These are phyloP conservation scores for Synaphobranchus kaupii DNA, from an alignment of 2,797 vertebrate genomes.

Conservation along the genomic window DNA sequence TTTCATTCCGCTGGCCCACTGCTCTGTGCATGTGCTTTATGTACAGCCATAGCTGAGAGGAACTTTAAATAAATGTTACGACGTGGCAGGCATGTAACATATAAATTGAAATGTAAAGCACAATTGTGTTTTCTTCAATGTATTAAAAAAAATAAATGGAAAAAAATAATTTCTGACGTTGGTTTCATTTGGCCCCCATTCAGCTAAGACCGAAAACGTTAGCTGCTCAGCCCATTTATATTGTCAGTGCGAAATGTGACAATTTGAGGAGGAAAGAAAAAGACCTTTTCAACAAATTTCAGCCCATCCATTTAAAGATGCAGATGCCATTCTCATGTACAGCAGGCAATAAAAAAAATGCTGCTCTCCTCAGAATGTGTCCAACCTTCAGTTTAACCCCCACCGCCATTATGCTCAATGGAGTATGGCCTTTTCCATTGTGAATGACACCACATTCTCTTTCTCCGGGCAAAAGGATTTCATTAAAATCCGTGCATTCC, in stretches of 20 bases:
- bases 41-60: neutral
- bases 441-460: conserved; percentile 74
- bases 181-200: neutral
- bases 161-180: neutral
- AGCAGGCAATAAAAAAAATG: conserved; percentile 45
- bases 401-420: conserved; percentile 71
- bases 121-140: neutral
- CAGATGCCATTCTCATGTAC: conserved; percentile 62
- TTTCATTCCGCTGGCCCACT: too few relatives aligned
- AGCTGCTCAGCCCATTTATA: neutral
- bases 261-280: conserved; percentile 12
- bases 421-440: conserved; percentile 72
- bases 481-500: conserved; percentile 77
- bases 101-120: neutral
- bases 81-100: neutral
- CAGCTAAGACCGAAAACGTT: neutral
- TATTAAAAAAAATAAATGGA: neutral
- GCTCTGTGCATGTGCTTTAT: too few relatives aligned
- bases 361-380: conserved; percentile 63
- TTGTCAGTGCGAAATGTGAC: conserved; percentile 21
- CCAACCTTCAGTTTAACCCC: conserved; percentile 80
- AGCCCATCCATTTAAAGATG: conserved; percentile 69
- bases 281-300: conserved; percentile 9
- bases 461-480: conserved; percentile 73
- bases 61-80: neutral